phyloP scores from a whole-genome alignment of 2,797 vertebrate genomes.

The Mus caroli region DNA sequence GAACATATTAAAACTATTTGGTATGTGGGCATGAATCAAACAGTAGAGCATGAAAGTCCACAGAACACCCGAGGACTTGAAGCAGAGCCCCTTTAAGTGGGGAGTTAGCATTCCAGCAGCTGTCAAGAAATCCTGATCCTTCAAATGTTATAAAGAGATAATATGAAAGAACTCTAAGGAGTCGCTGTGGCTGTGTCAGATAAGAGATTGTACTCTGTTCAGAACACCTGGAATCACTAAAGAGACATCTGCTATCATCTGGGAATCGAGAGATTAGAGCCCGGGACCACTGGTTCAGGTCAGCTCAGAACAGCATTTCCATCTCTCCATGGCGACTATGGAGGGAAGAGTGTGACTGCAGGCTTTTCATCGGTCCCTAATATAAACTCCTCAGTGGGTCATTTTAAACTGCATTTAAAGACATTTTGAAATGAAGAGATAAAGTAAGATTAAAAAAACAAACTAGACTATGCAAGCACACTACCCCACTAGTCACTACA shows the following conservation, averaged over 20 bases:
- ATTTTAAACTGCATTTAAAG: constrained; percentile 49
- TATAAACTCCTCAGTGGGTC: constrained; percentile 12
- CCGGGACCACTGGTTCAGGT: constrained; percentile 73
- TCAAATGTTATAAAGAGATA: constrained; percentile 84
- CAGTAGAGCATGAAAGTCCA: constrained; percentile 78
- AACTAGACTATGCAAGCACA: not conserved
- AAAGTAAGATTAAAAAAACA: not conserved
- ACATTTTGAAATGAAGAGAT: constrained; percentile 61
- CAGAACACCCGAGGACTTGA: constrained; percentile 82
- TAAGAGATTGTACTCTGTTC: constrained; percentile 87
- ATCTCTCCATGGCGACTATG: constrained; percentile 58
- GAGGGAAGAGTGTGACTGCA: not conserved
- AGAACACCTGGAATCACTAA: constrained; percentile 90
- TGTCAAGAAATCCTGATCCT: constrained; percentile 86
- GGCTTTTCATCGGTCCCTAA: constrained; percentile 62
- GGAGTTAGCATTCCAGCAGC: constrained; percentile 85
- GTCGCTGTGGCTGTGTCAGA: constrained; percentile 86
- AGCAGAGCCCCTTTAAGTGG: constrained; percentile 79
- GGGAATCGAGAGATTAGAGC: constrained; percentile 88
- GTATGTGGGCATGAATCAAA: constrained; percentile 79
- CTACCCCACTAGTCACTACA: constrained; percentile 20
- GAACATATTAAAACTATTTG: constrained; percentile 80
- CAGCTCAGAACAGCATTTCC: constrained; percentile 75
- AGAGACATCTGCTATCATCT: constrained; percentile 89
- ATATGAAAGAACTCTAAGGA: constrained; percentile 88